A percentile compares a stretch with the other conserved stretches of the same genome.
These are phyloP conservation scores for Drosophila prosaltans DNA, from an alignment of 1,140 invertebrate genomes.

Conservation along the genomic window DNA sequence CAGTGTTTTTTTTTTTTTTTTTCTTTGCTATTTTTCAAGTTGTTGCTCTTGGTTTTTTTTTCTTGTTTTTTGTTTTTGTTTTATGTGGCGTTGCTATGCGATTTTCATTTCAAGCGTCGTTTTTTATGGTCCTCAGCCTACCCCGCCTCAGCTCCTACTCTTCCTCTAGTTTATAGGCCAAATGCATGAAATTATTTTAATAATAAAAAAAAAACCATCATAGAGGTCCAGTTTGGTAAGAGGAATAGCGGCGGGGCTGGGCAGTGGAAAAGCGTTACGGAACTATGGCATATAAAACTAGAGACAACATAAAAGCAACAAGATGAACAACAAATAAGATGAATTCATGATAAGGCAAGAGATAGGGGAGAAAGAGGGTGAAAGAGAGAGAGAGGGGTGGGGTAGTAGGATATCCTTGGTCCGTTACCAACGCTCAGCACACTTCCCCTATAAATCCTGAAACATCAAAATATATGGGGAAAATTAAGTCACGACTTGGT, in stretches of 20 bases:
- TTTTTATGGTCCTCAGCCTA: constrained; percentile 41
- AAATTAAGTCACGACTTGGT: constrained; percentile 9
- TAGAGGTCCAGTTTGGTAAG: constrained; percentile 4
- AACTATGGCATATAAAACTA: constrained; percentile 24
- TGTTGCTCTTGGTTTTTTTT: constrained; percentile 21
- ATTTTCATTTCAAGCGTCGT: constrained; percentile 51
- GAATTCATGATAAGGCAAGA: background rate
- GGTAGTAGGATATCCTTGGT: background rate
- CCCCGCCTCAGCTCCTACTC: background rate
- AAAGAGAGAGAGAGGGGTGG: background rate
- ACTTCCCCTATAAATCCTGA: background rate
- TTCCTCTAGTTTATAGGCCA: constrained; percentile 64
- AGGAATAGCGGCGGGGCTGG: constrained; percentile 22
- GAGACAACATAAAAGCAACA: constrained; percentile 22
- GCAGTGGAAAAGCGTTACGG: constrained; percentile 19
- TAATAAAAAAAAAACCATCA: constrained; percentile 53
- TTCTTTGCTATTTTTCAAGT: background rate
- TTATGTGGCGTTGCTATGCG: constrained; percentile 59
- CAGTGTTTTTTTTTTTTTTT: constrained; percentile 3
- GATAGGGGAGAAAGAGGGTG: background rate
- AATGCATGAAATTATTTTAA: constrained; percentile 73
- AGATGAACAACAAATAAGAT: constrained; percentile 28
- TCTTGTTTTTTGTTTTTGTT: constrained; percentile 45
- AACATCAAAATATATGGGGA: constrained; percentile 1
- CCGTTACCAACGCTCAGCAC: background rate